Evolutionary conservation across 2,797 vertebrate species (phyloP), one percentile per base, ranked within the genome.

Genomic region (Salmo trutta): DNA sequence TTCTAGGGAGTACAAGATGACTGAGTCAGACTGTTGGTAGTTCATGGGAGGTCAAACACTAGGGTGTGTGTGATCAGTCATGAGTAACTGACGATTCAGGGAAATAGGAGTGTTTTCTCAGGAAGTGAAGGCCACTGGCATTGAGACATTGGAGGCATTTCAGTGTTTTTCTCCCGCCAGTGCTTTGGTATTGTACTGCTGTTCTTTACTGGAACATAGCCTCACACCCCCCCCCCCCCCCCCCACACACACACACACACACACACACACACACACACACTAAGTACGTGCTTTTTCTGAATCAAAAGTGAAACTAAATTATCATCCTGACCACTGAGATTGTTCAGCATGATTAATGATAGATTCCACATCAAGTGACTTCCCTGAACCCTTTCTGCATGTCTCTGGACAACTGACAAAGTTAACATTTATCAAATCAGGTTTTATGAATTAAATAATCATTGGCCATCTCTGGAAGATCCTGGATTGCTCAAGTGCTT

Each of bases 81-180:
- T 94, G 92, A 94, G 77, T 94, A 92, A 93, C 56, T 82, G 70
- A 68, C 82, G 80, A 89, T 93, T 93, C 90, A 91, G 88, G 90
- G 92, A 94, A 93, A 89, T 79, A 59, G 76, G 71, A 86, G 80
- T 69, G 71, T 64, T 52, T 85, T 84, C 27, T 71, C 73, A 82
- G 79, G 74, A 88, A 86, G 84, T 86, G 87, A 90, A 81, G 80
- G 86, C 83, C 83, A 82, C 77, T 83, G 82, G 79, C 86, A 85
- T 86, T 93, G 87, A 91, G 85, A 91, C 85, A 91, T 36, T 81
- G 76, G 66, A 90, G 88, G 89, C 93, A 93, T 94, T 93, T 91
- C 90, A 75, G 78, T 62, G 8, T 24, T 71, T 59, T 4, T 85
- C 80, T 85, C 77, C 80, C 70, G 76, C 74, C 76, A 70, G 73